Evolutionary conservation across 2,888 invertebrate species (phyloP).

Genomic region (Hanleya hanleyi): DNA sequence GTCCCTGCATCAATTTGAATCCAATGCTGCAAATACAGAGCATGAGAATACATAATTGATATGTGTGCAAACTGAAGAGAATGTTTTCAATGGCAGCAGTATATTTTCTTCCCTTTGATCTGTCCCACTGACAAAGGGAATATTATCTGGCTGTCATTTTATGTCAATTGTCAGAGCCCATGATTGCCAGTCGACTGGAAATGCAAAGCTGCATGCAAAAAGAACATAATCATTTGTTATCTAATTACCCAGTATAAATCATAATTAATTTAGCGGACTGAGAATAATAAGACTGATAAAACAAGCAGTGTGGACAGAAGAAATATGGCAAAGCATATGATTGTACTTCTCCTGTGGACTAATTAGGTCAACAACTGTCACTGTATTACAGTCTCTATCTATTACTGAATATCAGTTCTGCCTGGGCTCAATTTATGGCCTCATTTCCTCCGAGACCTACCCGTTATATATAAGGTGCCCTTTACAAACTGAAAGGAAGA

Average conservation of each 20-base stretch:
- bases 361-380: too few species aligned
- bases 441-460: too few species aligned
- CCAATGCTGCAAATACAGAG: too few species aligned
- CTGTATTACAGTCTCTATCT: too few species aligned
- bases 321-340: too few species aligned
- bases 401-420: too few species aligned
- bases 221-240: neutral
- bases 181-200: neutral
- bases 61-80: neutral
- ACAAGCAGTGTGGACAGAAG: too few species aligned
- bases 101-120: neutral
- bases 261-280: neutral
- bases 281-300: neutral
- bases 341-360: too few species aligned
- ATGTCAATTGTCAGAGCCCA: neutral
- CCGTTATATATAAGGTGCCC: too few species aligned
- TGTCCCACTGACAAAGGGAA: neutral
- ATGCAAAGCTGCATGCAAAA: neutral
- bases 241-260: neutral
- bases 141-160: neutral
- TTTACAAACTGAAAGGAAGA: too few species aligned
- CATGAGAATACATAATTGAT: neutral
- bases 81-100: neutral
- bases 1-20: too few species aligned
- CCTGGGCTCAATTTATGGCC: too few species aligned